Conservation (phyloP, 2,113 vertebrate genomes). For the Camelus dromedarius region DNA sequence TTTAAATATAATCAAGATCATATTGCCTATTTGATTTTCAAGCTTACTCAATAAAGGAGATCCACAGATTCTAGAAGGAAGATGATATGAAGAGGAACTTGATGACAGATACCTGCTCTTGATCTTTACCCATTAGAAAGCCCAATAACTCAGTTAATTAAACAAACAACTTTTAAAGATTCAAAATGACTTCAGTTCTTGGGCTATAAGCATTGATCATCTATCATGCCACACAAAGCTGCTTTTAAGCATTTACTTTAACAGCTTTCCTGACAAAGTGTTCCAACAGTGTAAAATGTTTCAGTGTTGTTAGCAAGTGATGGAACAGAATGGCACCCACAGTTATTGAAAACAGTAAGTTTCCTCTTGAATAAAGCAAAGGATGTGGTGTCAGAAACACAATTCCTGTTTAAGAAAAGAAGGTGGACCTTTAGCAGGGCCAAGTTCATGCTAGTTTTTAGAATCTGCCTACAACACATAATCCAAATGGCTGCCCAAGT, state of each 20-base stretch:
- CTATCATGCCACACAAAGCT: neutral
- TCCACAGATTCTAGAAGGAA: neutral
- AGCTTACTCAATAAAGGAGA: neutral
- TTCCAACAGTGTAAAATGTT: neutral
- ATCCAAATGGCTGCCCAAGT: neutral
- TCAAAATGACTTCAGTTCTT: neutral
- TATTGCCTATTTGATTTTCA: neutral
- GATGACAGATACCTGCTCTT: neutral
- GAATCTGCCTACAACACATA: neutral
- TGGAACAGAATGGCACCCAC: accelerated
- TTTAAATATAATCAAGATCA: neutral
- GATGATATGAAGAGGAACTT: neutral
- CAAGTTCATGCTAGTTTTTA: neutral
- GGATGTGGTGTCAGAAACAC: neutral
- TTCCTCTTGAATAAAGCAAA: neutral
- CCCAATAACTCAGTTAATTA: neutral
- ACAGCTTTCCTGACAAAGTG: neutral
- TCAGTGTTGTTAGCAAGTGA: neutral
- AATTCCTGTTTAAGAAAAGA: neutral
- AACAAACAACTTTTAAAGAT: conserved; percentile 31
- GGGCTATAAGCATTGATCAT: neutral
- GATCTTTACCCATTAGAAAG: conserved; percentile 47
- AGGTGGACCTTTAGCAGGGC: neutral
- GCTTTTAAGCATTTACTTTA: neutral
- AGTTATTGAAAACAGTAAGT: accelerated